Percentiles rank a stretch among this genome's conserved stretches.
phyloP scores from a whole-genome alignment of 2,888 invertebrate species.

The Atethmia centrago region DNA sequence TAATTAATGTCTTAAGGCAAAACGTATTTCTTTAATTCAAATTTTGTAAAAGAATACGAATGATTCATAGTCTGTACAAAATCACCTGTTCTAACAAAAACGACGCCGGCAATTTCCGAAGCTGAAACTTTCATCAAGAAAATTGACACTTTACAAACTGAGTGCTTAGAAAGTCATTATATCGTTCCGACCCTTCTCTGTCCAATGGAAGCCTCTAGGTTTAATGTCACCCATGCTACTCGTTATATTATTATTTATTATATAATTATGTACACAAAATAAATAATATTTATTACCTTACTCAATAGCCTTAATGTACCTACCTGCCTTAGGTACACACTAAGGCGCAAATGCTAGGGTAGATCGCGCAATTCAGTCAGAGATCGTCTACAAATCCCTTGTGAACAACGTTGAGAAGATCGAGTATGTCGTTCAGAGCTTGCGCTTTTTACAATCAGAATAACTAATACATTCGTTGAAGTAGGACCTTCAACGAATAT shows the following conservation, averaged over 20 bases:
- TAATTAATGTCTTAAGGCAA: not conserved
- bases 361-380: too few relatives aligned
- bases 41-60: constrained; percentile 19
- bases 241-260: constrained; percentile 9
- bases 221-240: constrained; percentile 7
- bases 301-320: too few relatives aligned
- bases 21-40: not conserved
- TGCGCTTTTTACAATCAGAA: constrained; percentile 8
- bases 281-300: not conserved
- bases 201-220: constrained; percentile 5
- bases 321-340: too few relatives aligned
- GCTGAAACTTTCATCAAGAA: constrained; percentile 67
- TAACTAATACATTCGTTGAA: not conserved
- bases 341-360: not conserved
- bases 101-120: constrained; percentile 60
- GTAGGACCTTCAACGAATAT: too few relatives aligned
- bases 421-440: not conserved
- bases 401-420: constrained; percentile 15
- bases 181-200: constrained; percentile 59
- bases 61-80: constrained; percentile 35
- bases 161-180: constrained; percentile 70
- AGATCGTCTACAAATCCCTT: constrained; percentile 26
- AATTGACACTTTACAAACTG: constrained; percentile 73
- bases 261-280: not conserved
- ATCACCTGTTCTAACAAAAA: constrained; percentile 48